phyloP scores from a whole-genome alignment of 2,113 vertebrate species.

The Menidia beryllina region DNA sequence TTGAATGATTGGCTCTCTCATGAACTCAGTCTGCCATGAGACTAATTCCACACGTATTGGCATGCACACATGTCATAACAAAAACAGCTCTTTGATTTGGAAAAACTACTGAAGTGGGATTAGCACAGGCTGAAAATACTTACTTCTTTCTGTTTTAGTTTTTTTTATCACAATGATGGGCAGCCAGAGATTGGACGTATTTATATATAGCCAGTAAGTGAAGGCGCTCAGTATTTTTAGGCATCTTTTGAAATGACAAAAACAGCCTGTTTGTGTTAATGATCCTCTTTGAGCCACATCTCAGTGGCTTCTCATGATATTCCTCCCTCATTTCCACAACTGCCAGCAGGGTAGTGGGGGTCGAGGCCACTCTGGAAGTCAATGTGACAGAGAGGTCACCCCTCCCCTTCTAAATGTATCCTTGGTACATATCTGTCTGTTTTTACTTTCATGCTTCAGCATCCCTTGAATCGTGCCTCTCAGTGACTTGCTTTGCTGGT shows the following conservation, averaged over 20 bases:
- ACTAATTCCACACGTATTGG: neutral
- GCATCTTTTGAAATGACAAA: slow-evolving; percentile 55
- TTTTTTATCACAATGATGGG: slow-evolving; percentile 41
- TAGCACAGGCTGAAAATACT: slow-evolving; percentile 26
- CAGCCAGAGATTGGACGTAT: slow-evolving; percentile 55
- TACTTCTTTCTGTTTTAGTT: neutral
- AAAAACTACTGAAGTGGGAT: slow-evolving; percentile 1
- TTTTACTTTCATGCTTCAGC: slow-evolving; percentile 35
- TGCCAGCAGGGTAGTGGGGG: slow-evolving; percentile 11
- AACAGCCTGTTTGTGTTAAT: slow-evolving; percentile 49
- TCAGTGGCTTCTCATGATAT: slow-evolving; percentile 6
- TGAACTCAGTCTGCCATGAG: neutral
- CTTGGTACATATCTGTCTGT: slow-evolving; percentile 28
- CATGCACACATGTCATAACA: neutral
- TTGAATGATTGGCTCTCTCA: neutral
- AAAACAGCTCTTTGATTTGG: slow-evolving; percentile 11
- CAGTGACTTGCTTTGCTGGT: slow-evolving; percentile 16
- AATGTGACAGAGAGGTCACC: slow-evolving; percentile 52
- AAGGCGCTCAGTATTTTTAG: slow-evolving; percentile 70
- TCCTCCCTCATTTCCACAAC: slow-evolving; percentile 9
- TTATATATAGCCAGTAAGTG: slow-evolving; percentile 70
- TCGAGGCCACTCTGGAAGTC: slow-evolving; percentile 41
- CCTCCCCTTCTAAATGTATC: slow-evolving; percentile 21
- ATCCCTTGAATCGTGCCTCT: neutral
- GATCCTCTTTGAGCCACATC: slow-evolving; percentile 10